Conservation (phyloP, 2,888 invertebrate genomes). For the Salpingus planirostris region DNA sequence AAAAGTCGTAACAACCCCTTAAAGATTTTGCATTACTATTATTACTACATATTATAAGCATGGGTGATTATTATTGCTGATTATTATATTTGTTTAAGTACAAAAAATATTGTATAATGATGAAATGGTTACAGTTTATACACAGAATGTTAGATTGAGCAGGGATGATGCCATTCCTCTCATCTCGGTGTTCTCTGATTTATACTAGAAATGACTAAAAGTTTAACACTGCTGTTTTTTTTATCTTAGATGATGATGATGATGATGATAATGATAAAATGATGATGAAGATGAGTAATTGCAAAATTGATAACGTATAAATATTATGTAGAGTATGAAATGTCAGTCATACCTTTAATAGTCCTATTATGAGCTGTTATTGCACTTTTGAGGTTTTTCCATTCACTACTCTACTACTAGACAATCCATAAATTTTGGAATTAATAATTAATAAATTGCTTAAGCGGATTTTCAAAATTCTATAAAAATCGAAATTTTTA, state of each 20-base stretch:
- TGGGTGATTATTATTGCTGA: slow-evolving; percentile 18
- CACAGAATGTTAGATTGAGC: slow-evolving; percentile 14
- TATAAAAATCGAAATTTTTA: slow-evolving; percentile 1
- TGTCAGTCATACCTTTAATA: slow-evolving; percentile 23
- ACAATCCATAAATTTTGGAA: too few species aligned
- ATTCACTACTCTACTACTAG: too few species aligned
- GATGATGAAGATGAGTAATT: too few species aligned
- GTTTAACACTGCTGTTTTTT: slow-evolving; percentile 29
- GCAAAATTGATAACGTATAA: too few species aligned
- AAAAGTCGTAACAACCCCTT: too few species aligned
- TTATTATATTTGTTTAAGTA: slow-evolving; percentile 27
- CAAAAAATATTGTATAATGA: slow-evolving; percentile 22
- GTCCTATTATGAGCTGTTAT: too few species aligned
- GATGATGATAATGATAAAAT: too few species aligned
- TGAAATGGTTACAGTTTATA: slow-evolving; percentile 17
- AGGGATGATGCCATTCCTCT: too few species aligned
- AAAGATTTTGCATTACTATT: not conserved
- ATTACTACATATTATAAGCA: slow-evolving; percentile 10
- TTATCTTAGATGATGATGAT: slow-evolving; percentile 17
- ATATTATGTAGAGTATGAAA: slow-evolving; percentile 20
- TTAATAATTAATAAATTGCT: slow-evolving; percentile 2
- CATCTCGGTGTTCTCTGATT: too few species aligned
- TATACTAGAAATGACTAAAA: too few species aligned
- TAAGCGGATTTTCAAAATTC: slow-evolving; percentile 9
- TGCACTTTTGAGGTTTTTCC: slow-evolving; percentile 15